phyloP scores from a whole-genome alignment of 2,797 vertebrate genomes.

The Columba guinea region DNA sequence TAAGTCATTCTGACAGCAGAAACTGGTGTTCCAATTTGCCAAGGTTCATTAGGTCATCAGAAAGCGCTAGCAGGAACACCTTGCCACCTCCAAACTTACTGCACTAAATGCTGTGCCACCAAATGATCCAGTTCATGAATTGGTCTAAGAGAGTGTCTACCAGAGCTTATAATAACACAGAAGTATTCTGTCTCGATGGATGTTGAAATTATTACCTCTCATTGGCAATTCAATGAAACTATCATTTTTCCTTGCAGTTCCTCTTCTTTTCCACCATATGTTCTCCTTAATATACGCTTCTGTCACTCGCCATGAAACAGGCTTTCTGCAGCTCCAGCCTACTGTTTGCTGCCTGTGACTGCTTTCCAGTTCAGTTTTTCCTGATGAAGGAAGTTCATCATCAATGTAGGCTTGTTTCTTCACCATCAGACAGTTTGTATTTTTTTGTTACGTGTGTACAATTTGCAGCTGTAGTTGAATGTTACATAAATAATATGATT shows the following conservation, averaged over 20 bases:
- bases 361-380: not conserved
- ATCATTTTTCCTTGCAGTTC: not conserved
- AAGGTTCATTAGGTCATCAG: conserved; percentile 6
- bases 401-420: not conserved
- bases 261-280: not conserved
- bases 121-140: not conserved
- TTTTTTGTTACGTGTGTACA: not conserved
- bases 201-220: conserved; percentile 15
- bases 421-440: not conserved
- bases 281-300: not conserved
- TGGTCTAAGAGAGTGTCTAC: not conserved
- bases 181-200: not conserved
- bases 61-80: not conserved
- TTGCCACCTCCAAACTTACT: not conserved
- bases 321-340: not conserved
- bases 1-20: conserved; percentile 13
- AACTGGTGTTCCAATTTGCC: not conserved
- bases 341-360: not conserved
- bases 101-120: not conserved
- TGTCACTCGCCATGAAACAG: not conserved
- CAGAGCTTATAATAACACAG: not conserved
- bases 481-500: conserved; percentile 8
- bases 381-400: not conserved
- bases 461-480: not conserved
- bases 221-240: conserved; percentile 17